Evolutionary conservation across 2,888 invertebrate genomes (phyloP), one percentile per base, ranked within the genome.

Genomic region (Luperina nickerlii): DNA sequence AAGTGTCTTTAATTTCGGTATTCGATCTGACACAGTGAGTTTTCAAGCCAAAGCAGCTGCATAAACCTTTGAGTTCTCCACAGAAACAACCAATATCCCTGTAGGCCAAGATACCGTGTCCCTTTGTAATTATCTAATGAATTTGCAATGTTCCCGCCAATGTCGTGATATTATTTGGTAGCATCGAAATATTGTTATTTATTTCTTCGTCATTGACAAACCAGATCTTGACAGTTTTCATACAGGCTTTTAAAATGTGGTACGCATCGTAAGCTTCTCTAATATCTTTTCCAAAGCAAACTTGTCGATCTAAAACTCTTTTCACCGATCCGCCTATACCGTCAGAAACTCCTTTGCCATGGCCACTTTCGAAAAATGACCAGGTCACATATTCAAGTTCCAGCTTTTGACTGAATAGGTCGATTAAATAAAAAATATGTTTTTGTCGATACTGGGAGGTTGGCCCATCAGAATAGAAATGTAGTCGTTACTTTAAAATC

Each of bases 391-490:
- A 57, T 11, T 54, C 24, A 54, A 70, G 54, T 38, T 70, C 24
- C 24, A 70, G 70, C 32, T 70, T 24, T 70, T 70, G 32, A 24
- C 54, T 70, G 24, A 70, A 54, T 4, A 54, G 24, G 32, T 71
- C 71, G 9, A 9, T 71, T 5, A 54, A 15, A 32, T 20, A 79
- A 51, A 51, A 27, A 8, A 18, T 51, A n/a, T 62, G 72, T 66
- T 67, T 65, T 20, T 32, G 75, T 0, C 42, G 38, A 20, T 79
- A 79, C 4, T 79, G 74, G 18, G 48, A 66, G 20, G 48, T 75
- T 9, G 76, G 83, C 3, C 83, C 80, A 38, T 83, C 79, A 0
- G 83, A 83, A 73, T 74, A 80, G 60, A 78, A 80, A 60, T 78
- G 76, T 20, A 38, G 27, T 65, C 62, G 76, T 76, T 77, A 57